Evolutionary conservation across 2,888 invertebrate species (phyloP), one percentile per base, ranked within the genome.

Genomic region (Perdita meconis): DNA sequence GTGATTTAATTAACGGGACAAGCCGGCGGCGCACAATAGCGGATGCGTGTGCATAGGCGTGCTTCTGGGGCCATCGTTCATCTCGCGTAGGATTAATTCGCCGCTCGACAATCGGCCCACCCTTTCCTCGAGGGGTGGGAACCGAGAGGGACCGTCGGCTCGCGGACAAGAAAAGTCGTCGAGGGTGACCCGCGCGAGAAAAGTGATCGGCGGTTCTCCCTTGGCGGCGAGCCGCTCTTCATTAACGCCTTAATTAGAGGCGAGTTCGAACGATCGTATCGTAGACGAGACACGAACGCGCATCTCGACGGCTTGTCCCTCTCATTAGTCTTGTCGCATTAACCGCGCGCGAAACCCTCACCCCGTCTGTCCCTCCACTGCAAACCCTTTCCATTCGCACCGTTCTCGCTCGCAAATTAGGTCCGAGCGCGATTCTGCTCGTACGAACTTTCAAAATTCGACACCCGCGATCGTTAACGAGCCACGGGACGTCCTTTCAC

Each of bases 221-320:
- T 44, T 66, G 69, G 67, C n/a, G n/a, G n/a, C n/a, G n/a, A n/a
- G n/a, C n/a, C n/a, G 73, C 50, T 69, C 74, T 78, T 85, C 85
- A 80, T 85, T 85, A 85, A 76, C 80, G 81, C 59, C 73, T 73
- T 85, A 85, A 85, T 85, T 85, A 85, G 75, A 61, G 60, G 69
- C 72, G 66, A 73, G 70, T 74, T 50, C 70, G 74, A 53, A 53
- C 69, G 60, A 78, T 77, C 75, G 63, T 82, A 63, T 68, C 38
- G 74, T 72, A 76, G 79, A 72, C 68, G 71, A 44, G 38, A 68
- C 70, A 50, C 65, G 53, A 68, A 61, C 60, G 57, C 40, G 60
- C 75, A 70, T 72, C 67, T 66, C 65, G 71, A 67, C 59, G 64
- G 69, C 59, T 76, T 40, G 59, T 76, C 73, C 80, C 60, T 71